Evolutionary conservation across 2,888 invertebrate genomes (phyloP).

Genomic region (Encarsia formosa): DNA sequence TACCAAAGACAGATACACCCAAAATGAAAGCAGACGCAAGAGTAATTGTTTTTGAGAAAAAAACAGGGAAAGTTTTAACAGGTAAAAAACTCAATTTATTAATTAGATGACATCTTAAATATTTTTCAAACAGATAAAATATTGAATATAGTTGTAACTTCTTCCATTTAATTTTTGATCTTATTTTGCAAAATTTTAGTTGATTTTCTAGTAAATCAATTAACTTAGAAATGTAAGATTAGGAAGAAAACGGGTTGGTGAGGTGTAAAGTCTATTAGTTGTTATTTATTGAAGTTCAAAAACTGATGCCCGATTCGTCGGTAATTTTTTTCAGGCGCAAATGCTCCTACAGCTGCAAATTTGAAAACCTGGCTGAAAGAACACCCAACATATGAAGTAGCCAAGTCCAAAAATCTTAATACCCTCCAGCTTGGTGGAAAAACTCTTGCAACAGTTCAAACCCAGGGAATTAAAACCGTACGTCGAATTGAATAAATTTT

Average conservation of each 20-base stretch:
- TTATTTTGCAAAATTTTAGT: no score
- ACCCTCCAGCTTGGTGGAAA: constrained; percentile 40
- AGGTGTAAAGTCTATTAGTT: no score
- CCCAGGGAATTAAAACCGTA: constrained; percentile 29
- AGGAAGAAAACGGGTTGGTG: no score
- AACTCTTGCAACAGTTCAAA: constrained; percentile 39
- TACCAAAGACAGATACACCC: constrained; percentile 31
- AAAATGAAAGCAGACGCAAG: constrained; percentile 41
- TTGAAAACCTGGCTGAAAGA: constrained; percentile 79
- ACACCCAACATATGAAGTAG: constrained; percentile 84
- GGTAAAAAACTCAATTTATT: constrained; percentile 39
- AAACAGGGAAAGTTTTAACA: constrained; percentile 63
- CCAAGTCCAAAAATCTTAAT: constrained; percentile 55
- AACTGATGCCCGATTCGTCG: no score
- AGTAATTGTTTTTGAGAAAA: constrained; percentile 78
- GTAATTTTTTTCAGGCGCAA: constrained; percentile 62
- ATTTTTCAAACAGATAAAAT: not conserved
- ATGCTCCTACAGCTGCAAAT: constrained; percentile 77
- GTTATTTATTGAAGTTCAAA: no score
- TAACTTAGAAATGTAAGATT: no score
- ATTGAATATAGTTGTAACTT: no score
- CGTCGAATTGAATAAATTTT: constrained; percentile 13
- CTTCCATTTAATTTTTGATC: no score
- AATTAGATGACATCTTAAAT: not conserved
- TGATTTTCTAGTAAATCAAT: no score